phyloP scores from a whole-genome alignment of 1,140 invertebrate species.

The Mya arenaria region DNA sequence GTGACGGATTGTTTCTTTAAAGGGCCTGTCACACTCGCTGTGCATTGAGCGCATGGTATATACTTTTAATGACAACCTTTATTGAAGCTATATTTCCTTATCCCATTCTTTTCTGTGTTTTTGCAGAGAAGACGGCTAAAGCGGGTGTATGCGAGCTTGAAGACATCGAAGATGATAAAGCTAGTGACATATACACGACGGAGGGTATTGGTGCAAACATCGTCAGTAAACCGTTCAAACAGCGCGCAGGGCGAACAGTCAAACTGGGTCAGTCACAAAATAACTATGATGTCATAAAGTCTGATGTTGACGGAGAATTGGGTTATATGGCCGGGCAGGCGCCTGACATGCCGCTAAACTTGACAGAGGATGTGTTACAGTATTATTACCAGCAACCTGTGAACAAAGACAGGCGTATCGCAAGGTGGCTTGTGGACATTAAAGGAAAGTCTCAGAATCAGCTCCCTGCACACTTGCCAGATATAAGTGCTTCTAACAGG shows the following conservation, averaged over 20 bases:
- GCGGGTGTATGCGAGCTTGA: background rate
- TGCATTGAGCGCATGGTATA: too few species aligned
- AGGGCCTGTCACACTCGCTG: too few species aligned
- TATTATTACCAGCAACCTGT: constrained; percentile 5
- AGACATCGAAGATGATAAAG: background rate
- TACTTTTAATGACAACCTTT: background rate
- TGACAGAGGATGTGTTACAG: constrained; percentile 20
- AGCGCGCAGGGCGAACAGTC: background rate
- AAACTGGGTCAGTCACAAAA: background rate
- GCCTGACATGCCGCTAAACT: background rate
- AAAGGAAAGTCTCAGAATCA: constrained; percentile 5
- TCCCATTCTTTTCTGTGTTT: background rate
- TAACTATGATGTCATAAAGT: constrained; percentile 20
- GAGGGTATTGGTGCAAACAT: background rate
- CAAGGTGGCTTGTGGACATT: constrained; percentile 12
- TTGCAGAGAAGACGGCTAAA: background rate
- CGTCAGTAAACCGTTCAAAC: background rate
- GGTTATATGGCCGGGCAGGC: background rate
- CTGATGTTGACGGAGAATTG: constrained; percentile 20
- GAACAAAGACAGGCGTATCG: constrained; percentile 21
- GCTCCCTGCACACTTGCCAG: constrained; percentile 13
- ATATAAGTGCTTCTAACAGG: constrained; percentile 5
- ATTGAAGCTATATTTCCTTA: background rate
- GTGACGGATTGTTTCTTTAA: too few species aligned
- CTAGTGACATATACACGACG: background rate